Conservation (phyloP, 2,113 vertebrate species). For the Gymnocephalus cernua region DNA sequence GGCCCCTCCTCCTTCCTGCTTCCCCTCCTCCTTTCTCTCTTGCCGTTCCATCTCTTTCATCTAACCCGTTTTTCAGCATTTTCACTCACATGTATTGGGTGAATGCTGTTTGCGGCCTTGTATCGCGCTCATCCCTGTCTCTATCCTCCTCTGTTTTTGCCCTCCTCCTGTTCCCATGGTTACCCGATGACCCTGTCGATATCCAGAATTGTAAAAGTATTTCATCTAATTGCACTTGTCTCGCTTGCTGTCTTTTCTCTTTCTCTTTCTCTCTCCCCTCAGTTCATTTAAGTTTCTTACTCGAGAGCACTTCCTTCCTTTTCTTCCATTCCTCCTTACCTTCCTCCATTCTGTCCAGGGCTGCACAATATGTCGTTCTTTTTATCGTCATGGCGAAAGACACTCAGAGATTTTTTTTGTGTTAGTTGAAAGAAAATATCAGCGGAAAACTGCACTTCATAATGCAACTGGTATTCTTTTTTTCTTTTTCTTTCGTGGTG, state of each 20-base stretch:
- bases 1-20: slow-evolving; percentile 28
- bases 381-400: too few relatives aligned
- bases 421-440: too few relatives aligned
- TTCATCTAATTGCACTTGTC: slow-evolving; percentile 30
- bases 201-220: slow-evolving; percentile 41
- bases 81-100: slow-evolving; percentile 8
- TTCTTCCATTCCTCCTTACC: not conserved
- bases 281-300: not conserved
- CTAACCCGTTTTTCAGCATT: slow-evolving; percentile 11
- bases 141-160: slow-evolving; percentile 26
- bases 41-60: slow-evolving; percentile 23
- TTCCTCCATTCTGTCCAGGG: not conserved
- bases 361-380: too few relatives aligned
- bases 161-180: slow-evolving; percentile 78
- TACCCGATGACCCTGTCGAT: slow-evolving; percentile 72
- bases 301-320: not conserved
- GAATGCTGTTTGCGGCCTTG: slow-evolving; percentile 8
- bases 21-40: slow-evolving; percentile 16
- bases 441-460: too few relatives aligned
- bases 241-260: not conserved
- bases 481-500: too few relatives aligned
- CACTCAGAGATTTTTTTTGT: too few relatives aligned
- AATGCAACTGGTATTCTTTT: too few relatives aligned
- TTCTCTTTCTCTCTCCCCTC: not conserved
- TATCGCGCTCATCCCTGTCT: slow-evolving; percentile 6